Evolutionary conservation across 2,888 invertebrate species (phyloP).

Genomic region (Leucophenga montana): DNA sequence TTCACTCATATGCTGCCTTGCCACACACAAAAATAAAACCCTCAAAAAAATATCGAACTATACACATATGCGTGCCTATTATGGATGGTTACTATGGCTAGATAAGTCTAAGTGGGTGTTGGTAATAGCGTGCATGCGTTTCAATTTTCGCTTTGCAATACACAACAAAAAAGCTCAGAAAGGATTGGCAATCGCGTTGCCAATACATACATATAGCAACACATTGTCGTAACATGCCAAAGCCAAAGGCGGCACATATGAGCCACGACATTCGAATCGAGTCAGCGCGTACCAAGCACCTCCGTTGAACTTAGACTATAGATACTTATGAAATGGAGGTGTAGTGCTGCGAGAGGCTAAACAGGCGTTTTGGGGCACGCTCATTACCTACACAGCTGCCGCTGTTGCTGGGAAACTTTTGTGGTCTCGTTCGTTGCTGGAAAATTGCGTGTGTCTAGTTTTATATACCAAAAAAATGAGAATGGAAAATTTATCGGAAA

Average conservation of each 20-base stretch:
- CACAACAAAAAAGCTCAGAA: background rate
- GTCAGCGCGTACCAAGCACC: conserved; percentile 63
- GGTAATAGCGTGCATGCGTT: conserved; percentile 39
- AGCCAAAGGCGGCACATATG: conserved; percentile 33
- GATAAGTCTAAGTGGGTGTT: conserved; percentile 51
- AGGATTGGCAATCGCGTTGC: conserved; percentile 16
- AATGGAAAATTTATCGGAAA: conserved; percentile 27
- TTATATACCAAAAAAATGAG: background rate
- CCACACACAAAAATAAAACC: conserved; percentile 1
- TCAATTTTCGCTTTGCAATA: conserved; percentile 7
- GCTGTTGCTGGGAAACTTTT: conserved; percentile 25
- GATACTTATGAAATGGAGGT: background rate
- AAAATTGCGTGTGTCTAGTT: conserved; percentile 55
- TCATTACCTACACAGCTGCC: conserved; percentile 13
- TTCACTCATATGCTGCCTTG: background rate
- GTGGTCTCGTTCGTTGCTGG: conserved; percentile 14
- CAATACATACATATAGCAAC: background rate
- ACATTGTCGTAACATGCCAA: conserved; percentile 38
- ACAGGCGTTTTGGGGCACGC: background rate
- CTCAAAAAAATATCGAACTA: conserved; percentile 28
- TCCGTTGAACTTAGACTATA: background rate
- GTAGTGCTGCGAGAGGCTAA: background rate
- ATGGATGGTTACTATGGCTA: conserved; percentile 50
- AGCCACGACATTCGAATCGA: conserved; percentile 28
- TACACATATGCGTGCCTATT: conserved; percentile 53